Base-by-base conservation (phyloP, 2,888 invertebrate species). In the Maniola hyperantus region DNA sequence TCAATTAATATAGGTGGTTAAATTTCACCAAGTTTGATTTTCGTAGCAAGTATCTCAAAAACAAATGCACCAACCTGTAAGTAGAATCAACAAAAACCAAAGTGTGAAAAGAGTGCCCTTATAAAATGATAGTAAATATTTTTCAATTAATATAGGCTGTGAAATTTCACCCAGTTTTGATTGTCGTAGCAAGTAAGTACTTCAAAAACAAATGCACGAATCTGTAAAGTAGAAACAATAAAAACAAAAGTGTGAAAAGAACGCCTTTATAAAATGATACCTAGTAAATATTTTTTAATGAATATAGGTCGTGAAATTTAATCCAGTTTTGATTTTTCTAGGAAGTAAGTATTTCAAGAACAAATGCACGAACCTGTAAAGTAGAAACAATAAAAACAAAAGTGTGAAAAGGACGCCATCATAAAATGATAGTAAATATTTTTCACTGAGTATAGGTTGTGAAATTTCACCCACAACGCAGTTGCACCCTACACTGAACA, bases 401-500 rank as follows among this genome's bases (percentile, higher is more conserved):
- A 15, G 48, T 48, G 48, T 48, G 50, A 51, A 26, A 51, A 26
- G 50, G 13, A 1, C 26, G 5, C 26, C 13, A 26, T 51, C 42
- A 53, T 20, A 34, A 54, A 54, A 36, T 10, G 8, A 8, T 7
- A 54, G 54, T 26, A 26, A 20, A 34, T 42, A 26, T 51, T 51
- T 51, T 13, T 33, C 51, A 54, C 15, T 36, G 34, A 34, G 34
- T 15, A 5, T 34, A 15, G 34, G 15, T 54, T 15, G 54, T 54
- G 15, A 11, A 50, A 50, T 39, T 60, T 15, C 48, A 39, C 48
- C 60, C 34, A 50, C 36, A 60, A 15, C 60, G 18, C 33, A 26
- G 33, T 48, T 48, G 15, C 60, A 60, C 60, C 26, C 48, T 15
- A 60, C 60, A 50, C 48, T 33, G 48, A 48, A 60, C 60, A 48